Conservation (phyloP, 2,113 vertebrate genomes). For the Hippopotamus amphibius region DNA sequence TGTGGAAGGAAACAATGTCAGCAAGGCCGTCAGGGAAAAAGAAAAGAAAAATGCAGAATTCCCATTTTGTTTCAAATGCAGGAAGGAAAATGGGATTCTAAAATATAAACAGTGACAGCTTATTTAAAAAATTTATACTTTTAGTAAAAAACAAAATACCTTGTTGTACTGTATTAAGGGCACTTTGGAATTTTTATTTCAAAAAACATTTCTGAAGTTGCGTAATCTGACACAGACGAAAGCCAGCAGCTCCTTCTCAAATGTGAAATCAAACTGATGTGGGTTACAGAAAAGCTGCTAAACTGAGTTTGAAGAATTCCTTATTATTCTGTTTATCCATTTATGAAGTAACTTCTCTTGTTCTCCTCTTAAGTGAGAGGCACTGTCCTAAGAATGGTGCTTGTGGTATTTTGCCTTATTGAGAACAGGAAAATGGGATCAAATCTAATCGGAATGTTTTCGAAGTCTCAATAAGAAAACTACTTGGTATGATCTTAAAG, state of each 20-base stretch:
- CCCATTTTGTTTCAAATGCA: slow-evolving; percentile 16
- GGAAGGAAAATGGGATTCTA: slow-evolving; percentile 8
- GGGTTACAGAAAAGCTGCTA: not conserved
- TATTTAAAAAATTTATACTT: not conserved
- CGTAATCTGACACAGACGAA: slow-evolving; percentile 23
- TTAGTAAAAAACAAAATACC: not conserved
- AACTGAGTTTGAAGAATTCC: not conserved
- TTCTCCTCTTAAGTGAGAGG: not conserved
- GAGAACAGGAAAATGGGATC: not conserved
- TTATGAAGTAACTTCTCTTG: not conserved
- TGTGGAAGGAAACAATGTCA: not conserved
- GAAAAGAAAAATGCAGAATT: slow-evolving; percentile 59
- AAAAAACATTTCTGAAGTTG: slow-evolving; percentile 43
- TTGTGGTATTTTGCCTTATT: not conserved
- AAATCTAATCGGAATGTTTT: not conserved
- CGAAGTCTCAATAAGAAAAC: not conserved
- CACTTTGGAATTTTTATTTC: slow-evolving; percentile 58
- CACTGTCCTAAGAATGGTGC: not conserved
- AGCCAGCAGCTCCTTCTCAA: not conserved
- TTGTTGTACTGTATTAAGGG: not conserved
- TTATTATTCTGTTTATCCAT: slow-evolving; percentile 39
- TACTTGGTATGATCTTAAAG: not conserved
- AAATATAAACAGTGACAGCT: not conserved
- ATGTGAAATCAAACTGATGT: not conserved
- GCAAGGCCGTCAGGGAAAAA: not conserved